These are phyloP conservation scores for Rhadinocentrus ornatus DNA, from an alignment of 2,797 vertebrate species.

Conservation along the genomic window DNA sequence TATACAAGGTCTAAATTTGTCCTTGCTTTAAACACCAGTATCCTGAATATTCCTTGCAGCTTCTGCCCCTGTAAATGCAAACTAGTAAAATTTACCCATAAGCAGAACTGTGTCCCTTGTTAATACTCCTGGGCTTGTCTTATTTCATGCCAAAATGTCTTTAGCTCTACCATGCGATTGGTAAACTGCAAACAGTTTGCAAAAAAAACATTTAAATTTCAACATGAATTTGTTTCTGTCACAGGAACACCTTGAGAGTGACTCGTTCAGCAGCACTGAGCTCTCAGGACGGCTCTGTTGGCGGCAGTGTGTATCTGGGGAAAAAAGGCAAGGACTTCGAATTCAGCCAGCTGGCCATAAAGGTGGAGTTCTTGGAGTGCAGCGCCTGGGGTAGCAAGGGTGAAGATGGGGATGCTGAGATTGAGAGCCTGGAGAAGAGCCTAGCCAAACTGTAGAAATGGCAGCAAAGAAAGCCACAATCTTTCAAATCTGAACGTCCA, in stretches of 20 bases:
- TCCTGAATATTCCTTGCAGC: too few species aligned
- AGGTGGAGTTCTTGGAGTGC: conserved; percentile 94
- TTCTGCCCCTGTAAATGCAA: too few species aligned
- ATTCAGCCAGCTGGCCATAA: conserved; percentile 92
- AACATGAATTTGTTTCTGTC: conserved; percentile 8
- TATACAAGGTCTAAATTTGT: too few species aligned
- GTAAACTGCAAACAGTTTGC: neutral
- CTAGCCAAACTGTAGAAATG: conserved; percentile 85
- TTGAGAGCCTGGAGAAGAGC: conserved; percentile 87
- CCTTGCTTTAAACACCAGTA: too few species aligned
- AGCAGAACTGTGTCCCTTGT: too few species aligned
- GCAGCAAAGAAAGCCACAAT: conserved; percentile 16
- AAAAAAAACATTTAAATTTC: neutral
- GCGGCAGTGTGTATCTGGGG: conserved; percentile 85
- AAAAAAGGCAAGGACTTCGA: conserved; percentile 97
- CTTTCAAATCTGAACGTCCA: conserved; percentile 13
- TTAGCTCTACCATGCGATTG: neutral
- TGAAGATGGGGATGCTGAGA: conserved; percentile 83
- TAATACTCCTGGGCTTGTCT: neutral
- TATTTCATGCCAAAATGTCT: neutral
- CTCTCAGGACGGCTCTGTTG: conserved; percentile 87
- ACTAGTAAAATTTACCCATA: too few species aligned
- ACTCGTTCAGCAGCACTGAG: conserved; percentile 92
- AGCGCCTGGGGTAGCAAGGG: conserved; percentile 88
- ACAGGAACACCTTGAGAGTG: conserved; percentile 94